A percentile compares a stretch with the other conserved stretches of the same genome.
Evolutionary conservation across 2,797 vertebrate genomes (phyloP).

Genomic region (Myiothlypis chrysogaster): DNA sequence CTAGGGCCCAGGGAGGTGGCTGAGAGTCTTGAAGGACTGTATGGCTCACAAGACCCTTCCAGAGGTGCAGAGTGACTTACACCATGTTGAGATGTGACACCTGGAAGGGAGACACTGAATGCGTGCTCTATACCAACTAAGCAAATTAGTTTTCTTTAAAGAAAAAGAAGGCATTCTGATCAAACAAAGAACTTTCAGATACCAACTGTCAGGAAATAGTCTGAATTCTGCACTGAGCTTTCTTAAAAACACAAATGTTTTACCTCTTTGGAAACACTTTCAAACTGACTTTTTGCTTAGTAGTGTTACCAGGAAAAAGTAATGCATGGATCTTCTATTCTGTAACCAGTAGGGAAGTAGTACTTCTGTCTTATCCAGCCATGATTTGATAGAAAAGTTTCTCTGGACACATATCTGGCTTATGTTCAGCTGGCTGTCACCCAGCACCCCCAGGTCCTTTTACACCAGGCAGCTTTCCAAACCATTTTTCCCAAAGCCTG

Average conservation of each 20-base stretch:
- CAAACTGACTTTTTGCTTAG: background rate
- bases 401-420: background rate
- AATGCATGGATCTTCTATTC: background rate
- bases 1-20: fast-evolving
- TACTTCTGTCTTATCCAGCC: background rate
- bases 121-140: background rate
- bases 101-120: background rate
- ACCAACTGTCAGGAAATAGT: background rate
- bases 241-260: background rate
- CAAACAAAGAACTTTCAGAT: background rate
- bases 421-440: background rate
- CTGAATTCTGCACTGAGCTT: background rate
- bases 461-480: background rate
- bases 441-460: background rate
- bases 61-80: background rate
- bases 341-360: background rate
- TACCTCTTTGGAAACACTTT: background rate
- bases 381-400: background rate
- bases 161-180: background rate
- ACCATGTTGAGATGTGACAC: background rate
- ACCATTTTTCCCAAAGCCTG: background rate
- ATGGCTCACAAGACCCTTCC: background rate
- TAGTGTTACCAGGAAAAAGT: background rate
- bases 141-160: background rate
- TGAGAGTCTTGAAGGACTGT: background rate